A percentile compares a stretch with the other conserved stretches of the same genome.
These are phyloP conservation scores for Petrolisthes manimaculis DNA, from an alignment of 2,888 invertebrate species.

Conservation along the genomic window DNA sequence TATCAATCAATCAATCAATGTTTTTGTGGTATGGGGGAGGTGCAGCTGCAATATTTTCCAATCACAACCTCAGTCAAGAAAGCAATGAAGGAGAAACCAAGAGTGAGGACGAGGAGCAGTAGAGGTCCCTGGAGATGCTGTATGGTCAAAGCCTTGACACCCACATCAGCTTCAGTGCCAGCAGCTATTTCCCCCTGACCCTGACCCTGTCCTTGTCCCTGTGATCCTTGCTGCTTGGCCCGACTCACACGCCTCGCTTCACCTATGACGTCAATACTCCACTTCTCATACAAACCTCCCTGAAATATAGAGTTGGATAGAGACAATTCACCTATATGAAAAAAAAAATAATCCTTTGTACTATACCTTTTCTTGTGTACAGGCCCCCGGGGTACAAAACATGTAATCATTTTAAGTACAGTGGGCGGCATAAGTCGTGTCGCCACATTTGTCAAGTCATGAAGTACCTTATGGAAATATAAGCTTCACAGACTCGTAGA, in stretches of 20 bases:
- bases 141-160: constrained; percentile 10
- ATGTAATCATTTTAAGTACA: no score
- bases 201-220: not conserved
- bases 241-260: constrained; percentile 34
- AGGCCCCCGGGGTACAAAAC: no score
- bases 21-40: no score
- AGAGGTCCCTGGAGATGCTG: constrained; percentile 21
- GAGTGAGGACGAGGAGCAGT: constrained; percentile 8
- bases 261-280: constrained; percentile 44
- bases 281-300: constrained; percentile 54
- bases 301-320: not conserved
- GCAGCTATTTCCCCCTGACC: not conserved
- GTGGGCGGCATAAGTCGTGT: no score
- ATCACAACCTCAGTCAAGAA: not conserved
- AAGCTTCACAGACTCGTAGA: no score
- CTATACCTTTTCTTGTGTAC: no score
- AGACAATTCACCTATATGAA: no score
- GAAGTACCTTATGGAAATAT: no score
- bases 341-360: no score
- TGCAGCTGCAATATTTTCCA: not conserved
- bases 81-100: not conserved
- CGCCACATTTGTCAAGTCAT: no score
- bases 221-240: constrained; percentile 12
- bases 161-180: not conserved
- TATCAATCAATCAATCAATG: no score